Base-by-base conservation (phyloP, 2,113 vertebrate species). In the Henicopernis longicauda region DNA sequence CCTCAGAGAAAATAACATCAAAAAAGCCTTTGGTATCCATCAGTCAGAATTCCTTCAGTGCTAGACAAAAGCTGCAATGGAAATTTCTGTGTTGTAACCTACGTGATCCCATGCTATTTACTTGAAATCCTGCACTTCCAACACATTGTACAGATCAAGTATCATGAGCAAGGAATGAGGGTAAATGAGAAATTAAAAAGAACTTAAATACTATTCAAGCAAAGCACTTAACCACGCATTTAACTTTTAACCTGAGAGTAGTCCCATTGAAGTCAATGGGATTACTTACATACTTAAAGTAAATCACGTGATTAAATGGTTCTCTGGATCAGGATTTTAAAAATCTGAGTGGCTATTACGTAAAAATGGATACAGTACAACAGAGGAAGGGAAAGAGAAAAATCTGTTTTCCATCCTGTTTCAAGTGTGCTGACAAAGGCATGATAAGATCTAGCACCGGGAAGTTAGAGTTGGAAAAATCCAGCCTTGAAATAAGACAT, bases 1-100 rank as follows among this genome's bases (percentile, higher is more conserved):
- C 89, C 89, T 97, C 87, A 63, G 87, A 95, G 93, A 86, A 95
- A 96, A 92, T 62, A 92, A 84, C 91, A 91, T 94, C 70, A 87
- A 71, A 74, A 90, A 94, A 59, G 38, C 52, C 72, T 44, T 84
- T 92, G 86, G 86, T 95, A 89, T 91, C 92, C 90, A 79, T 81
- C 93, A 90, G 90, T 92, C 82, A 86, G 90, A 90, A 92, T 97
- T 97, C 80, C 80, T 95, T 85, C 69, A 66, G 49, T 4, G 5
- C 55, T 34, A 44, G 66, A 93, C 67, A 86, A 91, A 93, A 95
- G 70, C 84, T 87, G 55, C 85, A 70, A n/a, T 81, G 72, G 67
- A 96, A 94, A 89, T 92, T 79, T 61, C 69, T 86, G 79, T 77
- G 62, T 79, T 72, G 69, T 86, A 94, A 87, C 82, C 45, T 91